phyloP scores from a whole-genome alignment of 2,797 vertebrate genomes.

The Amazonetta brasiliensis region DNA sequence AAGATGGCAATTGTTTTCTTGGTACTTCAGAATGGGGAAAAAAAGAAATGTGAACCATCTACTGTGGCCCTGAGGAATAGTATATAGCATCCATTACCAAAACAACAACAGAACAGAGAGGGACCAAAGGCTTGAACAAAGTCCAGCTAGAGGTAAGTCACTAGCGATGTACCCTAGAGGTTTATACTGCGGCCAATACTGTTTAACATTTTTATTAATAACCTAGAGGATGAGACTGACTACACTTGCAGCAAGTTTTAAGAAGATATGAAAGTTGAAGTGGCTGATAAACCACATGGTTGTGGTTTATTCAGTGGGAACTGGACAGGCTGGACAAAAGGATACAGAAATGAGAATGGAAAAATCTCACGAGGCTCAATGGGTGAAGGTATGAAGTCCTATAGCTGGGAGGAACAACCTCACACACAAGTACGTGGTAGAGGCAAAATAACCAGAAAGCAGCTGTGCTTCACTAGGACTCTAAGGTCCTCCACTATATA shows the following conservation, averaged over 20 bases:
- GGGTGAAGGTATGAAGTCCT: neutral
- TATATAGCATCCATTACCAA: neutral
- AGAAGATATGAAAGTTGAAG: neutral
- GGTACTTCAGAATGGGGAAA: neutral
- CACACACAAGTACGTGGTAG: neutral
- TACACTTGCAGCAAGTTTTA: neutral
- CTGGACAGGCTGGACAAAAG: neutral
- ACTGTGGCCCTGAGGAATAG: neutral
- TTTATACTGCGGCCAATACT: neutral
- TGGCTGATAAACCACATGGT: neutral
- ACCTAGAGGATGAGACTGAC: neutral
- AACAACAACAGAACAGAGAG: neutral
- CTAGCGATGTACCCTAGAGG: neutral
- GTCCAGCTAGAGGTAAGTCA: neutral
- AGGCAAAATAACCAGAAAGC: neutral
- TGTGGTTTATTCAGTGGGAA: neutral
- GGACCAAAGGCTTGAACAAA: neutral
- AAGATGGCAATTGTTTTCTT: conserved; percentile 6
- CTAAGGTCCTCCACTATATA: no score
- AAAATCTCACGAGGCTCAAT: neutral
- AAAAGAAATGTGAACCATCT: neutral
- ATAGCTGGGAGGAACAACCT: neutral
- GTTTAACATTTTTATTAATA: neutral
- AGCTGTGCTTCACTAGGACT: neutral
- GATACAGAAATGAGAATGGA: no score